Conservation (phyloP, 2,797 vertebrate genomes). For the Rhinophrynus dorsalis region DNA sequence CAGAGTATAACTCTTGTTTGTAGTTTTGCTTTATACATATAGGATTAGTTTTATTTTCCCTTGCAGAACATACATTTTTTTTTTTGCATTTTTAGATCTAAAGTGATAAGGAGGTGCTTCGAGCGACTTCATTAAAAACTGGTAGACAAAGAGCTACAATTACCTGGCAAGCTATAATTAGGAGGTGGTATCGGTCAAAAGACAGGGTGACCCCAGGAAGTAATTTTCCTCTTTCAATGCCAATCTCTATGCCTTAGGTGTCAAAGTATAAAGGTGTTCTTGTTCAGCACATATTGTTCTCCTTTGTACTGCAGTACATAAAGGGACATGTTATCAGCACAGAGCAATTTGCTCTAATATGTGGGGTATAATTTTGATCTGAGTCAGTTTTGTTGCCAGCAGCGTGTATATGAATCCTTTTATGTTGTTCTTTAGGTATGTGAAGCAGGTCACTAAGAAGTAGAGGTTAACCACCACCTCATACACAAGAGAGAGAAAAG, state of each 20-base stretch:
- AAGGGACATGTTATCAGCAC: not conserved
- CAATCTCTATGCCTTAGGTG: not conserved
- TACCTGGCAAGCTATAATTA: slow-evolving; percentile 1
- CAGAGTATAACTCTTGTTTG: too few species aligned
- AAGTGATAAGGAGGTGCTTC: too few species aligned
- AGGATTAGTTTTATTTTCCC: too few species aligned
- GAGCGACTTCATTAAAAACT: not conserved
- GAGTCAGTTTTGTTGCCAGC: slow-evolving; percentile 19
- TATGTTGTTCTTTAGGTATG: not conserved
- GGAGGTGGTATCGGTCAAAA: not conserved
- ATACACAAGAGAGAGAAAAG: too few species aligned
- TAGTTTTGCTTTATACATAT: too few species aligned
- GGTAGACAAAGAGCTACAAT: not conserved
- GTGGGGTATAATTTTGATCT: slow-evolving; percentile 8
- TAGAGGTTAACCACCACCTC: not conserved
- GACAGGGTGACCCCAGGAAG: not conserved
- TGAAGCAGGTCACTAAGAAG: not conserved
- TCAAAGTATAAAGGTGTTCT: not conserved
- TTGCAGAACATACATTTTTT: too few species aligned
- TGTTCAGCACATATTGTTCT: not conserved
- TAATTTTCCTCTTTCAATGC: not conserved
- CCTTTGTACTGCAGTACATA: slow-evolving; percentile 9
- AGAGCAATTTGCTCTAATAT: not conserved
- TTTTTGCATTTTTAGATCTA: too few species aligned
- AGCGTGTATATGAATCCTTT: slow-evolving; percentile 1